Evolutionary conservation across 2,113 vertebrate species (phyloP).

Genomic region (Festucalex cinctus): DNA sequence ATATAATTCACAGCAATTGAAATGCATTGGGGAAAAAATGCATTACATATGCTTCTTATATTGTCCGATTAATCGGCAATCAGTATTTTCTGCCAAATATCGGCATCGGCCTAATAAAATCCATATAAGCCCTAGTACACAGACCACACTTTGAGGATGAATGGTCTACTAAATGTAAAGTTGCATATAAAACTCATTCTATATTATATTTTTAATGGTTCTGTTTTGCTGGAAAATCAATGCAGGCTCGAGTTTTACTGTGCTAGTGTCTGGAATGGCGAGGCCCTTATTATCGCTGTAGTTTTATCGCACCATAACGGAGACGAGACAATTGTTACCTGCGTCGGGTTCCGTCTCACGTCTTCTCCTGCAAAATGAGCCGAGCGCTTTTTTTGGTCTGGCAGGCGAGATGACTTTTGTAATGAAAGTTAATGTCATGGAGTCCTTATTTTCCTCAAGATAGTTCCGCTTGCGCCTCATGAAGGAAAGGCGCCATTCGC

Average conservation of each 20-base stretch:
- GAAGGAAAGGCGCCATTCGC: slow-evolving; percentile 65
- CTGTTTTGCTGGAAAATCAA: slow-evolving; percentile 47
- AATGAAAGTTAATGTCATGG: slow-evolving; percentile 76
- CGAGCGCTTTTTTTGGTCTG: slow-evolving; percentile 42
- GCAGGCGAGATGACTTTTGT: slow-evolving; percentile 68
- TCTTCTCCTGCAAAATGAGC: slow-evolving; percentile 56
- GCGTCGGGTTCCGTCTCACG: slow-evolving; percentile 64
- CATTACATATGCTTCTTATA: too few relatives aligned
- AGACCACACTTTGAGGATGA: not conserved
- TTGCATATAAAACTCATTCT: slow-evolving; percentile 37
- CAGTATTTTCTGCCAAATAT: too few relatives aligned
- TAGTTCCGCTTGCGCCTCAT: slow-evolving; percentile 62
- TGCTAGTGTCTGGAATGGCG: slow-evolving; percentile 44
- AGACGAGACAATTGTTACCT: slow-evolving; percentile 75
- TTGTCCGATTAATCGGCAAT: too few relatives aligned
- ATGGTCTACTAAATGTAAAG: slow-evolving; percentile 30
- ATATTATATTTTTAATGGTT: slow-evolving; percentile 40
- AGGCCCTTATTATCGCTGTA: slow-evolving; percentile 44
- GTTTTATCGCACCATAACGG: slow-evolving; percentile 70
- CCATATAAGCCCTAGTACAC: too few relatives aligned
- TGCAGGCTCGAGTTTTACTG: slow-evolving; percentile 49
- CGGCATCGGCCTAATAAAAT: too few relatives aligned
- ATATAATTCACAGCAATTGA: too few relatives aligned
- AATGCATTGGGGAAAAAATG: too few relatives aligned
- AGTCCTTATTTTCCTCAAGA: slow-evolving; percentile 66